phyloP scores from a whole-genome alignment of 2,797 vertebrate species.

The Cossypha dichroa region DNA sequence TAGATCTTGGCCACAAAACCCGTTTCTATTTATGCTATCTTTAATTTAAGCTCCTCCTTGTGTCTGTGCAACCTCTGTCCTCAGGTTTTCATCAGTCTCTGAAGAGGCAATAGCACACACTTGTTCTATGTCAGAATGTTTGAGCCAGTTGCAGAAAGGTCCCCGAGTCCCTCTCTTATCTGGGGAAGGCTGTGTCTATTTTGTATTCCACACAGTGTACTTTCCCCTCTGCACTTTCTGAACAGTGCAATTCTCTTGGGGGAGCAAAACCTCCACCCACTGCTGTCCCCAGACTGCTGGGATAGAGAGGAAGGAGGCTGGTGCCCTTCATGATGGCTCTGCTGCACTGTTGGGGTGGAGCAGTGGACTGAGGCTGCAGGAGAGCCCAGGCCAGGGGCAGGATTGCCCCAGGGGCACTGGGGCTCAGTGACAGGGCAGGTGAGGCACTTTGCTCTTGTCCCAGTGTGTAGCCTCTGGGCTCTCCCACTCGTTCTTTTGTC shows the following conservation, averaged over 20 bases:
- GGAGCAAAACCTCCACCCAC: not conserved
- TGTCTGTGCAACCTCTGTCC: not conserved
- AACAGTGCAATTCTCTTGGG: not conserved
- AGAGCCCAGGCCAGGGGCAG: not conserved
- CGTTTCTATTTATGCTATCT: not conserved
- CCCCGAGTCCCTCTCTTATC: not conserved
- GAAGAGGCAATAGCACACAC: not conserved
- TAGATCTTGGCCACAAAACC: not conserved
- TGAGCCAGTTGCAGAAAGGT: not conserved
- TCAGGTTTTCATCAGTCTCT: not conserved
- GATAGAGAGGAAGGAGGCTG: too few relatives aligned
- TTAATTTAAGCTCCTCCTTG: not conserved
- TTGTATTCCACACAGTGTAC: not conserved
- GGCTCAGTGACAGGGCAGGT: not conserved
- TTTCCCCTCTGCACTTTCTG: not conserved
- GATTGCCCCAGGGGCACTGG: fast-evolving
- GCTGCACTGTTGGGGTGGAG: fast-evolving
- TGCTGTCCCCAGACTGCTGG: fast-evolving
- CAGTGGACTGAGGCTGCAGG: not conserved
- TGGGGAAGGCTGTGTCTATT: not conserved
- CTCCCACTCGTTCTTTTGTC: not conserved
- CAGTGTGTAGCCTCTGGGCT: not conserved
- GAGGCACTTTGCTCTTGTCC: not conserved
- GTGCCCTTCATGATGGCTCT: not conserved
- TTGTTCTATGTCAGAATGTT: not conserved